Conservation (phyloP, 1,140 invertebrate species). For the Macrostomum lignano region DNA sequence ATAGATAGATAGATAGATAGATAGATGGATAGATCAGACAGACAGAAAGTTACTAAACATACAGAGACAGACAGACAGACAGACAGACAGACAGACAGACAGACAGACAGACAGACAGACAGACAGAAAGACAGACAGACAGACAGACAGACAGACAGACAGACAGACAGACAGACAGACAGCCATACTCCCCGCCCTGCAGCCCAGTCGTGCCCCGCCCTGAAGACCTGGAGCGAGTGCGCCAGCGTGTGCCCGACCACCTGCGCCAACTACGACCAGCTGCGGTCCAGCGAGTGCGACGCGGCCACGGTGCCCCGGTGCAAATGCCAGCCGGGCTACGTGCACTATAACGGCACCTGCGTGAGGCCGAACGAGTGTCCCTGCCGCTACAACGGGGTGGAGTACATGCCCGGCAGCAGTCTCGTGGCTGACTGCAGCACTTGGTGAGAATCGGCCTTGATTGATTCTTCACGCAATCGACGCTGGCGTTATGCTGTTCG, state of each 20-base stretch:
- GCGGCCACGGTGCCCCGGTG: constrained; percentile 9
- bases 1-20: no score
- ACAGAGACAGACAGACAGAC: no score
- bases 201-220: constrained; percentile 9
- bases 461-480: no score
- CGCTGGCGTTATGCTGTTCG: no score
- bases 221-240: constrained; percentile 10
- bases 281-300: constrained; percentile 6
- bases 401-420: constrained; percentile 7
- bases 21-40: no score
- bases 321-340: constrained; percentile 8
- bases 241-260: constrained; percentile 9
- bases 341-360: constrained; percentile 9
- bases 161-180: not conserved
- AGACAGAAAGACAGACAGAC: not conserved
- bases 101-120: no score
- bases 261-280: constrained; percentile 8
- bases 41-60: no score
- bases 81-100: no score
- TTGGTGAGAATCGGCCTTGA: no score
- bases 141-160: not conserved
- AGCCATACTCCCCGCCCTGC: not conserved
- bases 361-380: constrained; percentile 8
- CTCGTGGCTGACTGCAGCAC: constrained; percentile 9
- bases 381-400: constrained; percentile 9